Base-by-base conservation (phyloP, 2,113 vertebrate species). In the Cephalophus harveyi region DNA sequence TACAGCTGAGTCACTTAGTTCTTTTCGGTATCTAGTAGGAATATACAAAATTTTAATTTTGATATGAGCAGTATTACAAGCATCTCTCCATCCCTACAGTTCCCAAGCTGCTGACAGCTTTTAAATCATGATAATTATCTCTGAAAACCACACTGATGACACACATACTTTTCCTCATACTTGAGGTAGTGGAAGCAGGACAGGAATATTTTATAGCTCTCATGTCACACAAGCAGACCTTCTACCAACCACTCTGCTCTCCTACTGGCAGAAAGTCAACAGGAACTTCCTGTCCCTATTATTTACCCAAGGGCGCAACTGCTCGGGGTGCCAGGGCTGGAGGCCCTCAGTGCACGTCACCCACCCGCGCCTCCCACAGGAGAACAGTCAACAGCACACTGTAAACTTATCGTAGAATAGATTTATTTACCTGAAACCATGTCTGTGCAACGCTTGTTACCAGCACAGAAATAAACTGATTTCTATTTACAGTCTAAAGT, bases 381-480 rank as follows among this genome's bases (percentile, higher is more conserved):
- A 89, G 82, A 97, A 97, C 82, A 98, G 97, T 97, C 97, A 97
- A 91, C 92, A 99, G 97, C 98, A 98, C 98, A 43, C 97, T 16
- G n/a, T 85, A 79, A 21, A 91, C 7, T 94, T 99, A 97, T 98
- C 97, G 97, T 99, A 99, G 99, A 99, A 99, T 99, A 99, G 97
- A 99, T 99, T 99, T 99, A 99, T 99, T 99, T 99, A 99, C 99
- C 99, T 98, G 99, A 99, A 99, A 99, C 99, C 99, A 99, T 98
- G 98, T 99, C 98, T 99, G 99, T 99, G 99, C 99, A 98, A 99
- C 98, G 99, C 99, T 98, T 98, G 99, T 99, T 99, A 99, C 98
- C 99, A 99, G 99, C 99, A 99, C 98, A 99, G 98, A 99, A 98
- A 99, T 83, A 98, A 99, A 98, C 71, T 87, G 95, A 98, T 98